A percentile compares a stretch with the other conserved stretches of the same genome.
Evolutionary conservation across 2,113 vertebrate species (phyloP).

Genomic region (Oncorhynchus kisutch): DNA sequence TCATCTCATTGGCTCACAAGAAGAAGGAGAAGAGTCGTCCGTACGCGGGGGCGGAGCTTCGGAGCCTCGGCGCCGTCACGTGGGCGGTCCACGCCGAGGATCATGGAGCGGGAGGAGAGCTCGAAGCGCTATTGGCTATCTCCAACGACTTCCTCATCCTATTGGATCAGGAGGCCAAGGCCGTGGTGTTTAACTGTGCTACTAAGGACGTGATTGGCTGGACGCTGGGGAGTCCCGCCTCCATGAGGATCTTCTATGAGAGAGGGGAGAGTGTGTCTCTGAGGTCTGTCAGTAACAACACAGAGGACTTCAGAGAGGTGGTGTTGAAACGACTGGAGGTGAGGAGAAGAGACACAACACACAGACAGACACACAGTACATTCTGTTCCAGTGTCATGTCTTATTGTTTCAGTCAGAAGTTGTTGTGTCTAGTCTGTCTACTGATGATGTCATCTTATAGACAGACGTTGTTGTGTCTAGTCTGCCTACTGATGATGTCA

Average conservation of each 20-base stretch:
- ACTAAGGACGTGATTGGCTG: slow-evolving; percentile 95
- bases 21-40: slow-evolving; percentile 94
- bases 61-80: slow-evolving; percentile 86
- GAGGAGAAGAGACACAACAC: slow-evolving; percentile 48
- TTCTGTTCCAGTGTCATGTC: too few relatives aligned
- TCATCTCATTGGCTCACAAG: slow-evolving; percentile 96
- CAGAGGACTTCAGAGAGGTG: slow-evolving; percentile 95
- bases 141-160: slow-evolving; percentile 93
- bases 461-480: too few relatives aligned
- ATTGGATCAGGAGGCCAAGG: slow-evolving; percentile 90
- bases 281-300: slow-evolving; percentile 85
- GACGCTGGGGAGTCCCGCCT: slow-evolving; percentile 86
- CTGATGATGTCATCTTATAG: too few relatives aligned
- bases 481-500: too few relatives aligned
- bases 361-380: too few relatives aligned
- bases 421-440: too few relatives aligned
- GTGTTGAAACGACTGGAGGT: slow-evolving; percentile 96
- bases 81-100: slow-evolving; percentile 90
- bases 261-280: slow-evolving; percentile 89
- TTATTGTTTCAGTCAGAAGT: too few relatives aligned
- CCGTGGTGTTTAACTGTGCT: slow-evolving; percentile 94
- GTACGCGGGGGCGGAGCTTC: slow-evolving; percentile 86
- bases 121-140: slow-evolving; percentile 88
- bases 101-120: slow-evolving; percentile 86
- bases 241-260: slow-evolving; percentile 94